phyloP scores from a whole-genome alignment of 2,888 invertebrate genomes.

The Andricus curvator region DNA sequence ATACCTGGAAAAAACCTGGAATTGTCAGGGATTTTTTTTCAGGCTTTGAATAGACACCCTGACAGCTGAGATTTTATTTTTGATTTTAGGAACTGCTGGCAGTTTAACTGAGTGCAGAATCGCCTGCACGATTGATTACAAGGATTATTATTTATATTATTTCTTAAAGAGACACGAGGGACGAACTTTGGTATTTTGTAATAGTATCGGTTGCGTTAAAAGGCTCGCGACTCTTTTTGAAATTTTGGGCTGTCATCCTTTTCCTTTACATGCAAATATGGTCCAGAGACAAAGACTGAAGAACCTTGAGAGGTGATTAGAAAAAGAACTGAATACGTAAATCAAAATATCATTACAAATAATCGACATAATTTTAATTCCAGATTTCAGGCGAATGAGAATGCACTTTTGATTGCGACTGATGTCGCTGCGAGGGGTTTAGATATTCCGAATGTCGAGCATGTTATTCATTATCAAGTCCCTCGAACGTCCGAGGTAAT shows the following conservation, averaged over 20 bases:
- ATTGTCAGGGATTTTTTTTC: too few relatives aligned
- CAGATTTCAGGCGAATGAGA: slow-evolving; percentile 86
- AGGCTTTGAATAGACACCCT: too few relatives aligned
- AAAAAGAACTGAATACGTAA: background rate
- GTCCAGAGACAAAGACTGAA: slow-evolving; percentile 95
- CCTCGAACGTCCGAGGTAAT: slow-evolving; percentile 93
- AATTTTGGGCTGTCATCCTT: slow-evolving; percentile 85
- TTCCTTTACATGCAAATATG: slow-evolving; percentile 94
- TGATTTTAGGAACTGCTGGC: slow-evolving; percentile 86
- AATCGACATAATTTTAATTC: slow-evolving; percentile 31
- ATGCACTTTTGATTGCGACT: slow-evolving; percentile 92
- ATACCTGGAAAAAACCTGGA: too few relatives aligned
- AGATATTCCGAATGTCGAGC: slow-evolving; percentile 95
- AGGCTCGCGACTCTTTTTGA: slow-evolving; percentile 86
- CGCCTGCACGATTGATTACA: slow-evolving; percentile 87
- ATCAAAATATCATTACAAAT: slow-evolving; percentile 18
- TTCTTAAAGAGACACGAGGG: slow-evolving; percentile 92
- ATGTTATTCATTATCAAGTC: slow-evolving; percentile 98
- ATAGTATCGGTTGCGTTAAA: slow-evolving; percentile 95
- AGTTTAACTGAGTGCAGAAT: slow-evolving; percentile 92
- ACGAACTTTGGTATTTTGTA: slow-evolving; percentile 95
- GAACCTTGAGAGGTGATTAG: slow-evolving; percentile 89
- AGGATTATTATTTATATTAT: slow-evolving; percentile 96
- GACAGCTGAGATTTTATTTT: slow-evolving; percentile 19
- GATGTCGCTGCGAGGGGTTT: slow-evolving; percentile 99